Evolutionary conservation across 2,797 vertebrate species (phyloP), one percentile per base, ranked within the genome.

Genomic region (Echiichthys vipera): DNA sequence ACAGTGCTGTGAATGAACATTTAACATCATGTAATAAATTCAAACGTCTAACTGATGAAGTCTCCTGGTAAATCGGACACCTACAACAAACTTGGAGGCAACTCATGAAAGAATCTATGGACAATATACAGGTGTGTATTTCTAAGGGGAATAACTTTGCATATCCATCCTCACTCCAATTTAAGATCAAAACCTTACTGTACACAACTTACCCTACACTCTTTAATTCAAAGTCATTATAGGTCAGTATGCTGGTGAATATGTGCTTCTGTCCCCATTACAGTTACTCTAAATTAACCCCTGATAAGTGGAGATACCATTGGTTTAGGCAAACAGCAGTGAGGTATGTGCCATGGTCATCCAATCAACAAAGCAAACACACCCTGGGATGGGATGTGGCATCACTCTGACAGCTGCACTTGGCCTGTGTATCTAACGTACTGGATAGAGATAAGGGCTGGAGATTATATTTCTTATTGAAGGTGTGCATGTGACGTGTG

Each of bases 281-380:
- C 34, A 80, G 43, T 58, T 47, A 36, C 42, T 71, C 78, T 71
- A 63, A 86, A 86, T 86, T 10, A 81, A 76, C 58, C 61, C 42
- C 46, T 34, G 84, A 81, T 81, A 85, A 90, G 75, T 84, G 49
- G 51, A 81, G 36, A 84, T 54, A 18, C 70, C 58, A 73, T 62
- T 82, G 66, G 69, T 68, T 64, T 57, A 27, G 15, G 72, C 83
- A 90, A 89, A 91, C 86, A 90, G 72, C 24, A n/a, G 29, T 2
- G 45, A 70, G 68, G 40, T 72, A n/a, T 42, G 65, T 36, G 51
- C 37, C 68, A 63, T 43, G 53, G 56, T 57, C 24, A 56, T 77
- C 71, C 91, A 92, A 92, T 91, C 91, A 93, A 74, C 75, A 93
- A 85, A 86, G 95, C 88, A 95, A 96, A 95, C 91, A 93, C 59